Percentiles rank a stretch among this genome's conserved stretches.
These are phyloP conservation scores for Lasioglossum malachurum DNA, from an alignment of 2,888 invertebrate species.

Conservation along the genomic window DNA sequence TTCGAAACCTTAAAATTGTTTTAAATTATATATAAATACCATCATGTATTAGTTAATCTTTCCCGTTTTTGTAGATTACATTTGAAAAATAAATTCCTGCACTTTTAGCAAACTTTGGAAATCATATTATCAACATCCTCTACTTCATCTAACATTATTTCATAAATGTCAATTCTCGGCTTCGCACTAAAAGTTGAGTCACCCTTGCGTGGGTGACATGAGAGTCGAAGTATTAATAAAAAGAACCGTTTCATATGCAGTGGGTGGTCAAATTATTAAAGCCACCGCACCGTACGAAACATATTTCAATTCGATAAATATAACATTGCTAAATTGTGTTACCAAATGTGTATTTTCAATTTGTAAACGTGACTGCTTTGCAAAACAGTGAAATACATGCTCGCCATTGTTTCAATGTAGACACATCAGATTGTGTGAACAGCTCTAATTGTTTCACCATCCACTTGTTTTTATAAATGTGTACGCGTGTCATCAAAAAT, in stretches of 20 bases:
- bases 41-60: not conserved
- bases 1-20: not conserved
- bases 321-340: not conserved
- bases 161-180: not conserved
- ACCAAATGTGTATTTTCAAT: not conserved
- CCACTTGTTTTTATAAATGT: not conserved
- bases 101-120: not conserved
- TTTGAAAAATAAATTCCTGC: not conserved
- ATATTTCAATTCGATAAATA: not conserved
- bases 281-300: not conserved
- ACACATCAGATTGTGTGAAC: not conserved
- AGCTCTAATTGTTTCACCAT: not conserved
- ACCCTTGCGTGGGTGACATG: not conserved
- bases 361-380: not conserved
- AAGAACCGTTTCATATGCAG: not conserved
- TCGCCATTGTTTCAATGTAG: not conserved
- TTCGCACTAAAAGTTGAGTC: not conserved
- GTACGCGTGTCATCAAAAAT: not conserved
- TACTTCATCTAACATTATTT: not conserved
- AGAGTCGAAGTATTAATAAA: not conserved
- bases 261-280: not conserved
- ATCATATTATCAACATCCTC: not conserved
- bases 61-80: not conserved
- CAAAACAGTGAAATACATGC: not conserved
- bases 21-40: not conserved